Conservation (phyloP, 2,797 vertebrate genomes). For the Cryptoprocta ferox region DNA sequence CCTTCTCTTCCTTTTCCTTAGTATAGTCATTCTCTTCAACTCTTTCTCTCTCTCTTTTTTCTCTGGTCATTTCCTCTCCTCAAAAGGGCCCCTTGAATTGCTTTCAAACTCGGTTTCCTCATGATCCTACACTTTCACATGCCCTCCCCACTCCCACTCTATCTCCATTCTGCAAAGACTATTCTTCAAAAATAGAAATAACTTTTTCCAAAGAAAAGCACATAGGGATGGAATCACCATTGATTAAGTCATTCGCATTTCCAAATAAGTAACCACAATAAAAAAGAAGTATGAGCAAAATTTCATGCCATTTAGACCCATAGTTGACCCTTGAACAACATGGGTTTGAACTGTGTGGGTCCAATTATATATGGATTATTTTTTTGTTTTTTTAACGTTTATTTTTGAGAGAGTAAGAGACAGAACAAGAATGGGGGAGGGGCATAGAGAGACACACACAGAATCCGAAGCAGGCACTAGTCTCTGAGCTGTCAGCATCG, state of each 20-base stretch:
- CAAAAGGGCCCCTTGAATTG: background rate
- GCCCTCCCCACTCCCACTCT: background rate
- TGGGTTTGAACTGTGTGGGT: background rate
- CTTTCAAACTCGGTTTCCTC: background rate
- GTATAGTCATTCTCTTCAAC: background rate
- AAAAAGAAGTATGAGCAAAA: slow-evolving; percentile 35
- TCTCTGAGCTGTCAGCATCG: too few relatives aligned
- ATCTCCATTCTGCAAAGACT: background rate
- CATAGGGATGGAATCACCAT: background rate
- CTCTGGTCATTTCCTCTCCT: background rate
- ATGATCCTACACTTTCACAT: slow-evolving; percentile 33
- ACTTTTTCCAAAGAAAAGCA: slow-evolving; percentile 43
- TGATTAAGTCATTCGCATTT: slow-evolving; percentile 31
- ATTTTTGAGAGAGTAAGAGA: too few relatives aligned
- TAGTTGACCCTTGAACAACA: background rate
- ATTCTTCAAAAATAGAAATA: slow-evolving; percentile 51
- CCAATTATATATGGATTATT: background rate
- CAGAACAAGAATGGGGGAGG: too few relatives aligned
- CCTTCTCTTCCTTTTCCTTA: background rate
- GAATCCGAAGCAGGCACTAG: too few relatives aligned
- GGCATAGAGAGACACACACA: too few relatives aligned
- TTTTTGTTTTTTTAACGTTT: background rate
- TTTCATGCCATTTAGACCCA: background rate
- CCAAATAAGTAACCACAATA: slow-evolving; percentile 28
- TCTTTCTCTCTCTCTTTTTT: background rate